Conservation (phyloP, 2,113 vertebrate genomes). For the Microcebus tavaratra region DNA sequence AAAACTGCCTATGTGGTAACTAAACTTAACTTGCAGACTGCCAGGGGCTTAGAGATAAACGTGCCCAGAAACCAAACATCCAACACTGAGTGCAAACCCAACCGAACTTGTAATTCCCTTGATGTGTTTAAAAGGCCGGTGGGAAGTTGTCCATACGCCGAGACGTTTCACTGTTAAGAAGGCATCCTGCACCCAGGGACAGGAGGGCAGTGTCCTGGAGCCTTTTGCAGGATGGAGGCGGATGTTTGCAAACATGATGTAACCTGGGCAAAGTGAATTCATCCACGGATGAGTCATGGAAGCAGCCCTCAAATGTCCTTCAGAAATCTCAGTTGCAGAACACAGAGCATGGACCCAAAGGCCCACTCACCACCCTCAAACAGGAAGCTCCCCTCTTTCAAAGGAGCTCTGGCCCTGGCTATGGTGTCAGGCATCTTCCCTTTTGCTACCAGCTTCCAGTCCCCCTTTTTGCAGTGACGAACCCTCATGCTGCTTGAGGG, state of each 20-base stretch:
- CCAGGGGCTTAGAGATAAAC: neutral
- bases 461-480: neutral
- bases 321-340: neutral
- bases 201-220: neutral
- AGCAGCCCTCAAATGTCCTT: slow-evolving; percentile 10
- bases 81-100: neutral
- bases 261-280: slow-evolving; percentile 38
- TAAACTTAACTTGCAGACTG: neutral
- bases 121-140: neutral
- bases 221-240: neutral
- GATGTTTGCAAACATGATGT: slow-evolving; percentile 37
- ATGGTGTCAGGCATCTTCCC: neutral
- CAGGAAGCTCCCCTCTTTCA: neutral
- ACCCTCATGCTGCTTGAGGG: neutral
- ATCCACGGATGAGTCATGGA: slow-evolving; percentile 32
- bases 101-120: neutral
- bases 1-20: neutral
- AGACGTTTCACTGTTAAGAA: neutral
- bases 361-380: neutral
- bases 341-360: neutral
- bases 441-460: neutral
- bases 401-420: neutral
- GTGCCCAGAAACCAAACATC: neutral
- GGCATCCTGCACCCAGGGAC: neutral
- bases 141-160: neutral